Conservation (phyloP, 2,888 invertebrate genomes). For the Geophilus truncorum region DNA sequence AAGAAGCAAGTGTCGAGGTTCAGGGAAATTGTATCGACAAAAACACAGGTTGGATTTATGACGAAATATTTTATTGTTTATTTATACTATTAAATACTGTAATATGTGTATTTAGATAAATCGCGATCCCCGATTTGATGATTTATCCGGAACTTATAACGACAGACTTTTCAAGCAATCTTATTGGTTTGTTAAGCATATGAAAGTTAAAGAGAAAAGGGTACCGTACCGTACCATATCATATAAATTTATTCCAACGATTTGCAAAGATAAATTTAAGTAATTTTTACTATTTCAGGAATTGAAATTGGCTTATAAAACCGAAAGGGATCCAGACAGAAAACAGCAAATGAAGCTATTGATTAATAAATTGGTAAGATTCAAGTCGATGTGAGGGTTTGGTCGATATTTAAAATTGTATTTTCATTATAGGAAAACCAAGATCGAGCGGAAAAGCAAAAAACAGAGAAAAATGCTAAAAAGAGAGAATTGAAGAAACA, state of each 20-base stretch:
- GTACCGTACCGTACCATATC: too few relatives aligned
- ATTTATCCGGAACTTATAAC: slow-evolving; percentile 13
- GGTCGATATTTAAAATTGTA: too few relatives aligned
- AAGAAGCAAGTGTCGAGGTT: neutral
- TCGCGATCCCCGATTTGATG: slow-evolving; percentile 6
- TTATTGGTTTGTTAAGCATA: neutral
- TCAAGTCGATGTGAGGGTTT: too few relatives aligned
- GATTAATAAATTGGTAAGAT: neutral
- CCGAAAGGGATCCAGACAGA: neutral
- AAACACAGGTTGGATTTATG: slow-evolving; percentile 1
- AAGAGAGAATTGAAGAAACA: neutral
- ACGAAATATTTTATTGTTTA: too few relatives aligned
- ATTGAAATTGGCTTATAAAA: neutral
- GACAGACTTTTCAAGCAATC: neutral
- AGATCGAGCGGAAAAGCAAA: neutral
- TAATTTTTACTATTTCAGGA: too few relatives aligned
- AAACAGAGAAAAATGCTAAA: neutral
- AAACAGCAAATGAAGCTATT: neutral
- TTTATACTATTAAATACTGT: too few relatives aligned
- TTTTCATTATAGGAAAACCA: neutral
- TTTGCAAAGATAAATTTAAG: too few relatives aligned
- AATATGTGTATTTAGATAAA: too few relatives aligned
- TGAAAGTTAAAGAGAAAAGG: neutral
- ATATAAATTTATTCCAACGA: too few relatives aligned
- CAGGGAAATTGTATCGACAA: slow-evolving; percentile 9